These are phyloP conservation scores for Drymodes brunneopygia DNA, from an alignment of 2,113 vertebrate species.

Conservation along the genomic window DNA sequence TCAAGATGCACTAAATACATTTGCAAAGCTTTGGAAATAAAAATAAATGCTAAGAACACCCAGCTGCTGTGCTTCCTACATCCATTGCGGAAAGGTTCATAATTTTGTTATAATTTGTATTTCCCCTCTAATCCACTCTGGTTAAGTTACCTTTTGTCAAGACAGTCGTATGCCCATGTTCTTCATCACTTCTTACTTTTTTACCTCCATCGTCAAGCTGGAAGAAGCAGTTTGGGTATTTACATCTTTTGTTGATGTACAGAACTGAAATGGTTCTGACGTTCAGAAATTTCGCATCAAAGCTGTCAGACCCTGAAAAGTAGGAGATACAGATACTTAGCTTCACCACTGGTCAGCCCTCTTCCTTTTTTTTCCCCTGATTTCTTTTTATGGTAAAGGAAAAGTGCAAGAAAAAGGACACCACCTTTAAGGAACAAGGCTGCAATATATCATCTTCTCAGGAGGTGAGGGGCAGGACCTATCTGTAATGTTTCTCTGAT, in stretches of 20 bases:
- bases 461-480: not conserved
- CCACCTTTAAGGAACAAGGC: not conserved
- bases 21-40: not conserved
- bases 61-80: not conserved
- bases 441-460: fast-evolving
- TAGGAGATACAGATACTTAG: not conserved
- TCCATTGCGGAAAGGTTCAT: not conserved
- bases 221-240: not conserved
- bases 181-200: not conserved
- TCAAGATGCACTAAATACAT: not conserved
- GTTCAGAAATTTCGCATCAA: not conserved
- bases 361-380: fast-evolving
- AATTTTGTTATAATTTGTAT: not conserved
- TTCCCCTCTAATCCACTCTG: not conserved
- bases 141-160: not conserved
- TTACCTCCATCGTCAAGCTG: not conserved
- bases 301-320: not conserved
- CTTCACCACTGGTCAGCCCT: not conserved
- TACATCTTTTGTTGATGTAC: not conserved
- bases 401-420: not conserved
- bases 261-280: not conserved
- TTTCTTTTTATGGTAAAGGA: not conserved
- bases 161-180: not conserved
- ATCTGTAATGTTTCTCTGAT: not conserved
- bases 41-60: not conserved